These are phyloP conservation scores for Fratercula arctica DNA, from an alignment of 2,797 vertebrate genomes.

Conservation along the genomic window DNA sequence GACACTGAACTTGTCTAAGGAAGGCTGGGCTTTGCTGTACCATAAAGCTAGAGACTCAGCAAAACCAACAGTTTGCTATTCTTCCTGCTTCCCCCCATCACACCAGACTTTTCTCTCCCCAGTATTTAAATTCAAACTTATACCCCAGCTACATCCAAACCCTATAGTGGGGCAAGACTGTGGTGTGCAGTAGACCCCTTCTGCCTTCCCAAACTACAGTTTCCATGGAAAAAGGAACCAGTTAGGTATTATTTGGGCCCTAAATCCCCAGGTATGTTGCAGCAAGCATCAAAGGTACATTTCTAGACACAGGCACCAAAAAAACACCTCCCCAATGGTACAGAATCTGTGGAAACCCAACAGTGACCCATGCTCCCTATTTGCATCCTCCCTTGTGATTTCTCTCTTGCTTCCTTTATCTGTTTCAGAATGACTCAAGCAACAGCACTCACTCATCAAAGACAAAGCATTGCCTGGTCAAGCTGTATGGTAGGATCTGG, in stretches of 20 bases:
- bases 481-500: neutral
- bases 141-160: neutral
- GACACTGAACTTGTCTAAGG: neutral
- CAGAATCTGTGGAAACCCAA: neutral
- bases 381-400: conserved; percentile 18
- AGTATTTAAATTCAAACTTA: neutral
- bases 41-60: neutral
- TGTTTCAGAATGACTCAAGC: conserved; percentile 49
- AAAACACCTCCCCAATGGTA: neutral
- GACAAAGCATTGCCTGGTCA: neutral
- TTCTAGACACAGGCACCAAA: neutral
- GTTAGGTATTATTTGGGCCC: neutral
- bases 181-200: neutral
- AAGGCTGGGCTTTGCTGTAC: neutral
- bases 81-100: neutral
- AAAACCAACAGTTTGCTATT: neutral
- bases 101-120: neutral
- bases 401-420: conserved; percentile 14
- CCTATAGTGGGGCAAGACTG: neutral
- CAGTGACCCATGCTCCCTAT: neutral
- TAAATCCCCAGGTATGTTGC: neutral
- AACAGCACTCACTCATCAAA: neutral
- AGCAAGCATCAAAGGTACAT: neutral
- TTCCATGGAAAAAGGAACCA: neutral
- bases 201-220: neutral